Conservation (phyloP, 2,888 invertebrate genomes). For the Cantharis nigra region DNA sequence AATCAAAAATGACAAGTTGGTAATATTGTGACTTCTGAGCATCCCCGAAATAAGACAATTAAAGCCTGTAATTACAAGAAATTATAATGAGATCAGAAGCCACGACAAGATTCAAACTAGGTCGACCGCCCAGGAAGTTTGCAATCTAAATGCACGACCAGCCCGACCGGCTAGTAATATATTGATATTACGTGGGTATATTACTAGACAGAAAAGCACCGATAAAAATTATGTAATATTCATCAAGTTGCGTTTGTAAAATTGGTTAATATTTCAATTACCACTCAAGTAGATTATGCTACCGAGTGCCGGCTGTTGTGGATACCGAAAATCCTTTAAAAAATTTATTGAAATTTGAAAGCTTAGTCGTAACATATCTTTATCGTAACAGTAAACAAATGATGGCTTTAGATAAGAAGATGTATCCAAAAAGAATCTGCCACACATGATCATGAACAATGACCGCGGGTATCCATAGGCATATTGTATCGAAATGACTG, state of each 20-base stretch:
- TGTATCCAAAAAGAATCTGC: conserved; percentile 37
- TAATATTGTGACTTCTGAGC: too few species aligned
- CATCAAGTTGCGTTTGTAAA: background rate
- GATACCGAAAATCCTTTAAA: background rate
- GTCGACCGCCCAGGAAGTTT: background rate
- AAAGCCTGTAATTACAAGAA: background rate
- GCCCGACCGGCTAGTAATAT: background rate
- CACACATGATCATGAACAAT: conserved; percentile 45
- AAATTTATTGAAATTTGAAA: conserved; percentile 13
- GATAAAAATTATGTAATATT: background rate
- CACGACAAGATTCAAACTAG: background rate
- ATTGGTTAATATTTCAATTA: background rate
- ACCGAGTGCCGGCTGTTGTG: background rate
- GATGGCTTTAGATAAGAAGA: conserved; percentile 20
- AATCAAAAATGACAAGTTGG: too few species aligned
- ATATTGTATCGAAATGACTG: conserved; percentile 51
- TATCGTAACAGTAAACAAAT: conserved; percentile 25
- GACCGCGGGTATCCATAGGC: conserved; percentile 39
- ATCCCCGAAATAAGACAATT: background rate
- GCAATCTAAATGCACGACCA: background rate
- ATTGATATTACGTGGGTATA: background rate
- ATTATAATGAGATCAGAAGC: background rate
- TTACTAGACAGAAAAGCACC: background rate
- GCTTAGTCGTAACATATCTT: conserved; percentile 15
- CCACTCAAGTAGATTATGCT: background rate